Base-by-base conservation (phyloP, 30 jellyfish, hydroid and myxozoan species). In the Nemopilema nomurai region DNA sequence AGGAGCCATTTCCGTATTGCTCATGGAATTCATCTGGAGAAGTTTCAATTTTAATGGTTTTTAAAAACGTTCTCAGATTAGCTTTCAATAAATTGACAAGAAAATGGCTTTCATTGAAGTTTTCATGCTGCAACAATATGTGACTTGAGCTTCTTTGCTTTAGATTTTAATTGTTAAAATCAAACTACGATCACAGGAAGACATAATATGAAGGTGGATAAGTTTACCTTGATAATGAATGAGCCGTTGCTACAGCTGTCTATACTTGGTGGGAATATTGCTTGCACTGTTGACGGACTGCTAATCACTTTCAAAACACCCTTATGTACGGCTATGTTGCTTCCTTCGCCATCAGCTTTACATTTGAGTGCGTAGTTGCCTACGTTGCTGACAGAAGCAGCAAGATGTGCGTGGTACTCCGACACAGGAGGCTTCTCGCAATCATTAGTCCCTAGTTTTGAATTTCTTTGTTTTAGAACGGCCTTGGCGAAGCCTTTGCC, bases 281-380 rank as follows among this genome's bases (percentile, higher is more conserved):
- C 33, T 18, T 0, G 51, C n/a, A 73, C 83, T 18, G 71, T 9
- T 21, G 70, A 30, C 68, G 50, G 8, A 63, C 50, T 27, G 76
- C 83, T 82, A 20, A 52, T 72, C 7, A 73, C 92, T 18, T 62
- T 29, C 51, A 83, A 19, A 20, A 16, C 64, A 16, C 86, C 83
- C 49, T 27, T 22, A 18, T 28, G 26, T n/a, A 80, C 89, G n/a
- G 24, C 26, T 20, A 68, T 80, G 21, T 41, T 33, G 19, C 73
- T 41, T 16, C 65, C 63, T 3, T 80, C 89, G 17, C 26, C 49
- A 68, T 72, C 86, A 13, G 57, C 80, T 52, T 30, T 70, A 49
- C 92, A 83, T 51, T 22, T 71, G 22, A 83, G 16, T 19, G 49
- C 23, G 63, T 83, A 83, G 16, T 23, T 27, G 21, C 92, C 92